A percentile compares a stretch with the other conserved stretches of the same genome.
phyloP scores from a whole-genome alignment of 2,888 invertebrate genomes.

The Epirrhoe tristata region DNA sequence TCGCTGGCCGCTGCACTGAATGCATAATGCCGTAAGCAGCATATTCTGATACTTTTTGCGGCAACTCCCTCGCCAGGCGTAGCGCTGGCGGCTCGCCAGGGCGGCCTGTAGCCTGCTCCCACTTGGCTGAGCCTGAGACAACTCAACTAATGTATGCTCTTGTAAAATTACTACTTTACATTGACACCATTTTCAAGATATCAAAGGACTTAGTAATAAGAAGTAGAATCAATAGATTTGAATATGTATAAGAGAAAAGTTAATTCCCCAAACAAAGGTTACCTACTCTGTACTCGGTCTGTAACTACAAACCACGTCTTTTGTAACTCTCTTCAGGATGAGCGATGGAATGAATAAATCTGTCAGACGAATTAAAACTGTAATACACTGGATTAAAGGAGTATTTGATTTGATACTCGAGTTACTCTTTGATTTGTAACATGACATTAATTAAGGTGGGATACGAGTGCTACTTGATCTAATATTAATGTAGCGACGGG shows the following conservation, averaged over 20 bases:
- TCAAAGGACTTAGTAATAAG: background rate
- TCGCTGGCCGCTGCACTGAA: background rate
- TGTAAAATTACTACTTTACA: background rate
- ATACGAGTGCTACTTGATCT: conserved; percentile 40
- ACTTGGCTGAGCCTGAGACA: conserved; percentile 11
- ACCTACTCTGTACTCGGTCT: background rate
- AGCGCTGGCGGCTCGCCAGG: conserved; percentile 16
- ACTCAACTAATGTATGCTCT: background rate
- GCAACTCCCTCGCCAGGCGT: background rate
- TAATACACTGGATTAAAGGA: conserved; percentile 3
- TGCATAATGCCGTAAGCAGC: conserved; percentile 22
- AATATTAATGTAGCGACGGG: conserved; percentile 44
- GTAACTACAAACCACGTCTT: background rate
- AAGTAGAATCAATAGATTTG: background rate
- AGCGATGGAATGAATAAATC: background rate
- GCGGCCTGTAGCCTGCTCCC: conserved; percentile 18
- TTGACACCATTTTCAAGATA: background rate
- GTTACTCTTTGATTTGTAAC: conserved; percentile 37
- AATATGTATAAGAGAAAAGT: background rate
- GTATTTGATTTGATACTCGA: conserved; percentile 10
- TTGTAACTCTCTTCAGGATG: conserved; percentile 1
- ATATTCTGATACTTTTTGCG: conserved; percentile 19
- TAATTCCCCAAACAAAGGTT: background rate
- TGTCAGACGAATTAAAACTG: conserved; percentile 2
- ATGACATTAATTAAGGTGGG: conserved; percentile 45